phyloP scores from a whole-genome alignment of 2,113 vertebrate genomes.

The Oophaga pumilio region DNA sequence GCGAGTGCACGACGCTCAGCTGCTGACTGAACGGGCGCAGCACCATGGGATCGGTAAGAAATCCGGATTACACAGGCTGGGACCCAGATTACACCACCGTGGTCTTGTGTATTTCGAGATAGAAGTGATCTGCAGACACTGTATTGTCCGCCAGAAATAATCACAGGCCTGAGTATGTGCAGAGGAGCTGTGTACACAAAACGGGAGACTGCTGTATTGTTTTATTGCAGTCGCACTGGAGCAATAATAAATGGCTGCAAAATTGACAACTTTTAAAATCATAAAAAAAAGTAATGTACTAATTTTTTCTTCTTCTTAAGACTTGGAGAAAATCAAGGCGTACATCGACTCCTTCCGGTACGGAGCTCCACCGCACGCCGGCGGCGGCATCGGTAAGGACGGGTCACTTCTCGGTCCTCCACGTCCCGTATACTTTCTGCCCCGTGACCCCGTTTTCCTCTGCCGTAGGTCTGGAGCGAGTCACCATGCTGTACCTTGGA shows the following conservation, averaged over 20 bases:
- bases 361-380: slow-evolving; percentile 94
- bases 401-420: not conserved
- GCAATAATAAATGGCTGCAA: not conserved
- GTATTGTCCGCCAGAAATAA: not conserved
- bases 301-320: slow-evolving; percentile 68
- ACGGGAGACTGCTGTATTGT: not conserved
- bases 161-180: not conserved
- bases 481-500: slow-evolving; percentile 96
- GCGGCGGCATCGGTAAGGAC: slow-evolving; percentile 91
- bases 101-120: no score
- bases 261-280: no score
- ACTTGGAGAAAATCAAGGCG: slow-evolving; percentile 97
- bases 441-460: not conserved
- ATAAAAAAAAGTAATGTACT: not conserved
- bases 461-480: slow-evolving; percentile 89
- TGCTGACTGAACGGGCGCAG: slow-evolving; percentile 88
- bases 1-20: slow-evolving; percentile 90
- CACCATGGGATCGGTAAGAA: slow-evolving; percentile 90
- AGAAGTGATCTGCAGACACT: no score
- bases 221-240: not conserved
- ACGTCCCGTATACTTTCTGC: not conserved
- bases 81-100: no score
- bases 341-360: slow-evolving; percentile 97
- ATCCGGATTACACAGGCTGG: not conserved
- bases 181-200: not conserved